Evolutionary conservation across 2,113 vertebrate genomes (phyloP), one percentile per base, ranked within the genome.

Genomic region (Stomatorhinus ivindoensis): DNA sequence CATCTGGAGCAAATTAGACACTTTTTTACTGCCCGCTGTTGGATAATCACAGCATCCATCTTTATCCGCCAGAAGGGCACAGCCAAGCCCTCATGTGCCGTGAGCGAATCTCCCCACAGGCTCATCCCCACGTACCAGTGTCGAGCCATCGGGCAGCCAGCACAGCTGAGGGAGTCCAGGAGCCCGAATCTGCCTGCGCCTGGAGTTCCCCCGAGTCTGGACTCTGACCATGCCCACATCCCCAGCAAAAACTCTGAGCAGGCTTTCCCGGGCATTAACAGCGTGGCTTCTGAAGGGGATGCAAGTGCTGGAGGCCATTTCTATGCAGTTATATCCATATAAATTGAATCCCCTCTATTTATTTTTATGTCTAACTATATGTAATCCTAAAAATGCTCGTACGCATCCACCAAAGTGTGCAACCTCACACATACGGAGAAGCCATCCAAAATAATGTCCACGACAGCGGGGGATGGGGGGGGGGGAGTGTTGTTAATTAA

Each of bases 1-100:
- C 90, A 94, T 91, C 92, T 94, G 93, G 89, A 88, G 89, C 87
- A 89, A 92, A 93, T 91, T 88, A 94, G 86, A 87, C 87, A 55
- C 17, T 50, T 35, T 90, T 91, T 87, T 42, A 91, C 92, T 89
- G 55, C 88, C 35, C 42, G 47, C 85, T 91, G 69, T 3, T 4
- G 0, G 0, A 0, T 35, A 92, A 91, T 35, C 92, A 89, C 88
- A 44, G 44, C 92, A 93, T 92, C 91, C 92, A 92, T 92, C 93
- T 93, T 91, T 21, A 0, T 87, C 80, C 82, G 9, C n/a, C 88
- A 90, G 92, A 91, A 89, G 90, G 44, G 51, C 35, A 87, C 83
- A 86, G 86, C 0, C 0, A 58, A 13, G 58, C 53, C 0, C 88
- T 69, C 65, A 17, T 48, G 46, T 88, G 44, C 47, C 35, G 7